phyloP scores from a whole-genome alignment of 2,797 vertebrate species.

The Eremophila alpestris region DNA sequence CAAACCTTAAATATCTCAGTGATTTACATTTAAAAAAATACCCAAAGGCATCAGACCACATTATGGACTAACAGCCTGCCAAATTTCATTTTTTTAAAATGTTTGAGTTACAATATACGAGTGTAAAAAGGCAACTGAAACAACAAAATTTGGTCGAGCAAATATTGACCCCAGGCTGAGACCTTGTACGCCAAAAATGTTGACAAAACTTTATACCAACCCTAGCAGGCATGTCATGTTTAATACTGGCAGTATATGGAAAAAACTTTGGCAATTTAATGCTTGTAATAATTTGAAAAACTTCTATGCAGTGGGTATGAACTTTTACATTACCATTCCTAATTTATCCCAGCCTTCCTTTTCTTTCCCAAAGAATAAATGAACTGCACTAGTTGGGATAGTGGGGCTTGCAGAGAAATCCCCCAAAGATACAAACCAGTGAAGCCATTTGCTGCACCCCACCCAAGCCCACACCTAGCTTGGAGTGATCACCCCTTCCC shows the following conservation, averaged over 20 bases:
- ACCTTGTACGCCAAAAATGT: conserved; percentile 63
- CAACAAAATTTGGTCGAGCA: conserved; percentile 77
- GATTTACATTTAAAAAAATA: conserved; percentile 78
- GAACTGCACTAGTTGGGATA: conserved; percentile 30
- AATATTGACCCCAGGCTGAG: conserved; percentile 72
- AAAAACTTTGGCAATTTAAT: conserved; percentile 73
- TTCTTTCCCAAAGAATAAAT: conserved; percentile 56
- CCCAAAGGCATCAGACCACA: conserved; percentile 77
- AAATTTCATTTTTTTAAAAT: conserved; percentile 70
- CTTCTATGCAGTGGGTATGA: conserved; percentile 67
- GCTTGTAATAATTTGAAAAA: conserved; percentile 74
- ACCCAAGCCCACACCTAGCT: conserved; percentile 29
- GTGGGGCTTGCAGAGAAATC: not conserved
- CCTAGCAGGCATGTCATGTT: conserved; percentile 67
- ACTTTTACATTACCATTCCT: conserved; percentile 73
- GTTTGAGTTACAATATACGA: conserved; percentile 67
- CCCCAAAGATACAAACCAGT: conserved; percentile 8
- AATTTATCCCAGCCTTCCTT: conserved; percentile 74
- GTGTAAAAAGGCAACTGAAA: conserved; percentile 74
- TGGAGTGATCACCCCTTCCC: not conserved
- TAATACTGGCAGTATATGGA: conserved; percentile 68
- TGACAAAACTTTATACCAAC: conserved; percentile 73
- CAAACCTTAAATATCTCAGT: conserved; percentile 75
- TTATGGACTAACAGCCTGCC: conserved; percentile 74
- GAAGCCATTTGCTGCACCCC: conserved; percentile 15